Evolutionary conservation across 2,797 vertebrate species (phyloP), one percentile per base, ranked within the genome.

Genomic region (Lepus townsendii): DNA sequence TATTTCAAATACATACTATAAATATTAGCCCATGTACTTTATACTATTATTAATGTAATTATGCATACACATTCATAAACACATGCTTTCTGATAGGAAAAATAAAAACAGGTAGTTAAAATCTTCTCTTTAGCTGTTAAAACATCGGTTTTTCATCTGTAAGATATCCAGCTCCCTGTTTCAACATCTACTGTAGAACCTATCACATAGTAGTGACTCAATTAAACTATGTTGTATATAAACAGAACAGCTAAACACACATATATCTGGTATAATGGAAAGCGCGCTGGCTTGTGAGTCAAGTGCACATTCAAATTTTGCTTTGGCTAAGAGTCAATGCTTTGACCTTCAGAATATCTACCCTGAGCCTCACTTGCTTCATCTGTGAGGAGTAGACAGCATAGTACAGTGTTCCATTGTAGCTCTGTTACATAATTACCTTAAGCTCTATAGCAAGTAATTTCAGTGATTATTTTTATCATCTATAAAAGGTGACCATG

Each of bases 81-180:
- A 72, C 60, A 66, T 14, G 0, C 0, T 86, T 73, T 84, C 14
- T 52, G 3, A 27, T 57, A 54, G 9, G n/a, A 85, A 80, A 91
- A 57, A 91, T 54, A 88, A 26, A 88, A 47, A 47, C 42, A 47
- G 8, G 7, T 35, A 75, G 71, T 80, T 38, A 68, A 90, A 95
- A 86, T 66, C 1, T 1, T 83, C 63, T 38, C 11, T 77, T 32
- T n/a, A n/a, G n/a, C n/a, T n/a, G n/a, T n/a, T n/a, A n/a, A n/a
- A n/a, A n/a, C 35, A 42, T 62, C 54, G 24, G 32, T 65, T 30
- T 75, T 68, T 78, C 22, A n/a, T 66, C 3, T 30, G 73, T 27
- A 69, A 16, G 16, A 78, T 75, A 65, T 71, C 71, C 63, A 60
- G 52, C 19, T 72, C 68, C 22, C 30, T 5, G 80, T 62, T 85